Percentiles rank a stretch among this genome's conserved stretches.
Evolutionary conservation across 2,113 vertebrate species (phyloP).

Genomic region (Fregata magnificens): DNA sequence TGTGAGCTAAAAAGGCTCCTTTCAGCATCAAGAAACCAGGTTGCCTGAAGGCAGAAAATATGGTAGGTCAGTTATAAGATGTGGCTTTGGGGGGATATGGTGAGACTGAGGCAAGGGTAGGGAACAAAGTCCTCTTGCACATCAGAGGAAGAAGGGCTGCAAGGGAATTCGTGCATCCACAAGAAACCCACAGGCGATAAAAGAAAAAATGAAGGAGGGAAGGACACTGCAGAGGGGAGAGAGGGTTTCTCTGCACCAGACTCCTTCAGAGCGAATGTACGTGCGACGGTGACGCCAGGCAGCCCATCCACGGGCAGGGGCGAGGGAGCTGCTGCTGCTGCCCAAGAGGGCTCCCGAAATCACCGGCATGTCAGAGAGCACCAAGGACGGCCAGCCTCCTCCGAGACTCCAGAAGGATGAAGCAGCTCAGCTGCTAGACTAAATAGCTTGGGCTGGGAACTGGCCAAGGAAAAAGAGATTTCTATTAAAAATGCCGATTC

Average conservation of each 20-base stretch:
- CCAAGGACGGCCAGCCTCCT: not conserved
- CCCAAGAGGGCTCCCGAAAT: not conserved
- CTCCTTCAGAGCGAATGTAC: fast-evolving
- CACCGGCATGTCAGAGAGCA: not conserved
- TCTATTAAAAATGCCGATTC: not conserved
- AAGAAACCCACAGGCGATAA: not conserved
- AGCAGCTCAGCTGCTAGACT: not conserved
- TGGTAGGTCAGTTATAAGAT: not conserved
- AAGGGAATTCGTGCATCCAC: not conserved
- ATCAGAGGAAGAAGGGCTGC: not conserved
- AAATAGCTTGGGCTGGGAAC: not conserved
- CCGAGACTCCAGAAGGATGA: not conserved
- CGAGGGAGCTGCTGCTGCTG: fast-evolving
- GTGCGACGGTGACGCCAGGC: fast-evolving
- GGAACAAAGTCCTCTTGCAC: not conserved
- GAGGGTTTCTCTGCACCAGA: not conserved
- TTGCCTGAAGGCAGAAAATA: not conserved
- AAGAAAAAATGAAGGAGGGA: not conserved
- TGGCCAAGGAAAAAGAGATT: not conserved
- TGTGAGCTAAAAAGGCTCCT: not conserved
- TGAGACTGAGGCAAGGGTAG: not conserved
- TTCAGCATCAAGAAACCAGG: not conserved
- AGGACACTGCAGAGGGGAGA: not conserved
- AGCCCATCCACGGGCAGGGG: not conserved
- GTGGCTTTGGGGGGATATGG: not conserved